A percentile compares a stretch with the other conserved stretches of the same genome.
Evolutionary conservation across 2,888 invertebrate genomes (phyloP).

Genomic region (Caenorhabditis sp.): DNA sequence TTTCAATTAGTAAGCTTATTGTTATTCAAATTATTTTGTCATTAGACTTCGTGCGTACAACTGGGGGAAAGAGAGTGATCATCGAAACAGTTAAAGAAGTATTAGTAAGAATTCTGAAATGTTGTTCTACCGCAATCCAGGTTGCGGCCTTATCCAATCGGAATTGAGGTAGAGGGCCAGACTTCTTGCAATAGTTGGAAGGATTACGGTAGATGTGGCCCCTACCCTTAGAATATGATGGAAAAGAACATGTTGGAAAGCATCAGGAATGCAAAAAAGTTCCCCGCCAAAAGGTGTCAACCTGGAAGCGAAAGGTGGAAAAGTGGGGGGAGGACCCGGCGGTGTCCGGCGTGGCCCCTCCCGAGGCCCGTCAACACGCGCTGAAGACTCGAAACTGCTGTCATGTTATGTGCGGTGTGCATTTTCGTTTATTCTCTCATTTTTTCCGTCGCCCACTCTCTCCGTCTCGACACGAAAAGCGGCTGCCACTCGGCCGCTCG

Average conservation of each 20-base stretch:
- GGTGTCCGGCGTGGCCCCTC: conserved; percentile 19
- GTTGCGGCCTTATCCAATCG: no score
- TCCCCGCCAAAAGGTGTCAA: conserved; percentile 13
- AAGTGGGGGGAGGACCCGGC: conserved; percentile 19
- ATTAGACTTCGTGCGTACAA: no score
- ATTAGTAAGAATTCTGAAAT: no score
- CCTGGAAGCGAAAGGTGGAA: conserved; percentile 38
- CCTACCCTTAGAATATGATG: not conserved
- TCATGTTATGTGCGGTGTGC: conserved; percentile 56
- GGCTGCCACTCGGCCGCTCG: conserved; percentile 19
- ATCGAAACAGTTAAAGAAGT: no score
- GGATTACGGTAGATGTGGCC: not conserved
- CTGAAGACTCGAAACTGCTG: conserved; percentile 46
- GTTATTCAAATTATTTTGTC: no score
- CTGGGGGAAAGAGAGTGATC: no score
- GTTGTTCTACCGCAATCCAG: no score
- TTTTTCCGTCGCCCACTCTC: conserved; percentile 28
- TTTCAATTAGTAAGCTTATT: no score
- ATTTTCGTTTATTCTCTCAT: conserved; percentile 55
- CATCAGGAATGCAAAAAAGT: not conserved
- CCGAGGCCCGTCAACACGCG: conserved; percentile 42
- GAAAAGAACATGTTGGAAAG: not conserved
- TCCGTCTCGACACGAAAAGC: conserved; percentile 26
- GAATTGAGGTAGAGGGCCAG: no score
- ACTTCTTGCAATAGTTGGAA: no score